These are phyloP conservation scores for Gymnarchus niloticus DNA, from an alignment of 2,113 vertebrate species.

Conservation along the genomic window DNA sequence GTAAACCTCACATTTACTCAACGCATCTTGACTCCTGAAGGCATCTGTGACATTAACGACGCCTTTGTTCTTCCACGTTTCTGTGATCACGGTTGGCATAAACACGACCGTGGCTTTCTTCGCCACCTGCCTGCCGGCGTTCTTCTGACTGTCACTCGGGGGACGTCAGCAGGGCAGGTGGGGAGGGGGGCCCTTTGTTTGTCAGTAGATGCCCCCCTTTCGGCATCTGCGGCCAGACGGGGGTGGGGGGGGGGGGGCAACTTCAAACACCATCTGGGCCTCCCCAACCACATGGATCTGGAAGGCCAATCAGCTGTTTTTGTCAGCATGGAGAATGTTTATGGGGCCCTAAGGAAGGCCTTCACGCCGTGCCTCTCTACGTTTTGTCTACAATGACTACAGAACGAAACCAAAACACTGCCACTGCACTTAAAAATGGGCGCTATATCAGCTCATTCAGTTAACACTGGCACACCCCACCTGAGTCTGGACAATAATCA, in stretches of 20 bases:
- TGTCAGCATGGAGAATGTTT: background rate
- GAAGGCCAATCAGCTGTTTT: background rate
- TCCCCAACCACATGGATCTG: background rate
- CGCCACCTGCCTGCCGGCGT: background rate
- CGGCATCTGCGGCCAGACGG: background rate
- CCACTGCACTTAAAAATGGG: background rate
- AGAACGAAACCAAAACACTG: background rate
- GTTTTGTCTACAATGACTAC: background rate
- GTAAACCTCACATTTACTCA: background rate
- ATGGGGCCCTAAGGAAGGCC: background rate
- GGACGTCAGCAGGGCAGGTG: background rate
- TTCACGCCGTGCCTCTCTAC: background rate
- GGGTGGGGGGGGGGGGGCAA: background rate
- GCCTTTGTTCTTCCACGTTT: background rate
- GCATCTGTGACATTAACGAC: background rate
- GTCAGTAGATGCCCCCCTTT: background rate
- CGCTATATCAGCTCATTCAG: background rate
- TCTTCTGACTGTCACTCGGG: background rate
- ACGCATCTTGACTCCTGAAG: no score
- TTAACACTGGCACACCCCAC: background rate
- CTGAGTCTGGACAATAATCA: background rate
- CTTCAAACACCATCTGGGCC: background rate
- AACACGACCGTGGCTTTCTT: background rate
- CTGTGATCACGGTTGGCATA: background rate
- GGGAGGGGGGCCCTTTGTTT: background rate